These are phyloP conservation scores for Theonella swinhoei DNA, from an alignment of 37 sponge, comb jelly and placozoan genomes.

Conservation along the genomic window DNA sequence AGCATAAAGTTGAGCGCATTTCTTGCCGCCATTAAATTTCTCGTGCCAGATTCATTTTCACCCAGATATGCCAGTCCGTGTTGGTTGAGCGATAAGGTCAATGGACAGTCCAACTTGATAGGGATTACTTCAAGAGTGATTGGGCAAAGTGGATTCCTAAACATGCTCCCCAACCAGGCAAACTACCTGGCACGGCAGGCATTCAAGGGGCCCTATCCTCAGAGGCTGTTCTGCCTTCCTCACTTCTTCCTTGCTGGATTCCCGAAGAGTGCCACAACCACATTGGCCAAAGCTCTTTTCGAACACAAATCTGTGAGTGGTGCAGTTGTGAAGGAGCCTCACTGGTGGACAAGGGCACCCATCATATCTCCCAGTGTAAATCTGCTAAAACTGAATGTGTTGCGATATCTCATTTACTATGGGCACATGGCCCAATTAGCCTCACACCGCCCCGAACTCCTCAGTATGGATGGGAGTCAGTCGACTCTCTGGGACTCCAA, in stretches of 20 bases:
- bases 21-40: background rate
- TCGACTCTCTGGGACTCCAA: conserved; percentile 56
- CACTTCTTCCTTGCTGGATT: conserved; percentile 51
- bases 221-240: conserved; percentile 15
- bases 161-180: background rate
- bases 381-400: conserved; percentile 6
- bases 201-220: background rate
- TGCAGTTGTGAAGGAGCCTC: background rate
- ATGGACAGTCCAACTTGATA: background rate
- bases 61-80: conserved; percentile 24
- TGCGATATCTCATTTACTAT: conserved; percentile 14
- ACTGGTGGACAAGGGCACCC: background rate
- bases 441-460: background rate
- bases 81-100: background rate
- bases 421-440: background rate
- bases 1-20: conserved; percentile 15
- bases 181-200: background rate
- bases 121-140: background rate
- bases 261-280: conserved; percentile 50
- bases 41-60: conserved; percentile 11
- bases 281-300: background rate
- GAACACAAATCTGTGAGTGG: conserved; percentile 9
- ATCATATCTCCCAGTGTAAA: background rate
- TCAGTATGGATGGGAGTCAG: conserved; percentile 54
- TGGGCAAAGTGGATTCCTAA: background rate